A percentile compares a stretch with the other conserved stretches of the same genome.
Evolutionary conservation across 35 echinoderm and acorn worm species (phyloP).

Genomic region (Eucidaris tribuloides): DNA sequence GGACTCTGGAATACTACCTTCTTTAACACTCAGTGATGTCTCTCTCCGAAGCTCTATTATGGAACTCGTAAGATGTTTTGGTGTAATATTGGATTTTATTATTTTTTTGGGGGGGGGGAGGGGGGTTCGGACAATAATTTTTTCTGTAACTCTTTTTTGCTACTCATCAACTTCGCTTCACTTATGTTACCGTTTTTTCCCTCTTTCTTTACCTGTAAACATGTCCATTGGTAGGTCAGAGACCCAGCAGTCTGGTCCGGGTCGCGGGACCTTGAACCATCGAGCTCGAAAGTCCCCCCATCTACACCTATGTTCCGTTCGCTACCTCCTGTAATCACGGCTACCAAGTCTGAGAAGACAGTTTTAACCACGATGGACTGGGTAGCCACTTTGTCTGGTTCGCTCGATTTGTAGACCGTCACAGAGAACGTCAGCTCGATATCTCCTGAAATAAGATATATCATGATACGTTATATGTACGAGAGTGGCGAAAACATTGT

Average conservation of each 20-base stretch:
- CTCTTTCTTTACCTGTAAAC: slow-evolving; percentile 78
- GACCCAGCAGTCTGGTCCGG: slow-evolving; percentile 67
- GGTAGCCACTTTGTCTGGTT: slow-evolving; percentile 26
- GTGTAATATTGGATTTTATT: too few species aligned
- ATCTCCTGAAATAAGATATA: slow-evolving; percentile 53
- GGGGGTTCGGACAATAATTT: too few species aligned
- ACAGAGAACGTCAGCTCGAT: slow-evolving; percentile 62
- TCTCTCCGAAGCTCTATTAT: too few species aligned
- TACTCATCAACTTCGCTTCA: too few species aligned
- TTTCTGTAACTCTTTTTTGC: too few species aligned
- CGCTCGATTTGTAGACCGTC: slow-evolving; percentile 56
- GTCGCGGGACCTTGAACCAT: slow-evolving; percentile 63
- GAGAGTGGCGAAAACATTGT: too few species aligned
- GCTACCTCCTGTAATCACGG: slow-evolving; percentile 48
- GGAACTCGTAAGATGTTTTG: too few species aligned
- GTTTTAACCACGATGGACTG: slow-evolving; percentile 53
- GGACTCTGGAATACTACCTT: too few species aligned
- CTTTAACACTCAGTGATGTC: too few species aligned
- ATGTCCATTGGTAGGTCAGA: slow-evolving; percentile 71
- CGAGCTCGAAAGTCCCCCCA: slow-evolving; percentile 55
- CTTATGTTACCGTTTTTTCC: too few species aligned
- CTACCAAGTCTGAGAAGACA: slow-evolving; percentile 57
- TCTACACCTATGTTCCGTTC: slow-evolving; percentile 76
- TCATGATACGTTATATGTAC: too few species aligned
- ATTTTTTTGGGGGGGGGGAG: too few species aligned